Conservation (phyloP, 2,113 vertebrate species). For the Lamprotornis superbus region DNA sequence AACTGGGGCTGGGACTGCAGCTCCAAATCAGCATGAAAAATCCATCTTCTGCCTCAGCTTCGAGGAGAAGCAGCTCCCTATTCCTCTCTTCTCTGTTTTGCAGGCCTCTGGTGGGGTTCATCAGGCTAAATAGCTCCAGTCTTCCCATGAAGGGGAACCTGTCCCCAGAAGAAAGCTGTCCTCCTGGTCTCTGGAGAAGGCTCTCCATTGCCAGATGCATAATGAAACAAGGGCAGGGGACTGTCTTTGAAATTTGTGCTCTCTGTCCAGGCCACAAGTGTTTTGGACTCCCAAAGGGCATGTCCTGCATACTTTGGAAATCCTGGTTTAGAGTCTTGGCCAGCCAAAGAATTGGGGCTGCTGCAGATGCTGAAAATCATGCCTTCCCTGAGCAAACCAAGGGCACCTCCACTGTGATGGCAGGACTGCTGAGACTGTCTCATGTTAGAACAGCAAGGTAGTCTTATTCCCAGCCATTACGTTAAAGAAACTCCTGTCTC, state of each 20-base stretch:
- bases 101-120: not conserved
- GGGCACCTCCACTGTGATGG: not conserved
- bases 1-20: not conserved
- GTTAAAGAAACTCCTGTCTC: not conserved
- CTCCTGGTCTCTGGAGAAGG: not conserved
- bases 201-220: fast-evolving
- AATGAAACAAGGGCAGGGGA: not conserved
- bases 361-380: not conserved
- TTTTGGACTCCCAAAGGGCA: not conserved
- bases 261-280: not conserved
- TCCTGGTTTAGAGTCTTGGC: not conserved
- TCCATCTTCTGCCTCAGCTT: not conserved
- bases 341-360: not conserved
- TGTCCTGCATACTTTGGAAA: not conserved
- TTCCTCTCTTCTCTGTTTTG: not conserved
- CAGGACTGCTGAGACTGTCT: not conserved
- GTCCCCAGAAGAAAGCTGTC: not conserved
- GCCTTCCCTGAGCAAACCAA: not conserved
- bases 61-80: fast-evolving
- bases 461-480: not conserved
- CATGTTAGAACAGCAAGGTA: not conserved
- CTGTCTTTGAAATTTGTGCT: not conserved
- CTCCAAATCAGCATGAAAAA: not conserved
- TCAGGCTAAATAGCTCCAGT: not conserved
- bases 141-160: not conserved